phyloP scores from a whole-genome alignment of 2,797 vertebrate genomes.

The Rhinogobio ventralis region DNA sequence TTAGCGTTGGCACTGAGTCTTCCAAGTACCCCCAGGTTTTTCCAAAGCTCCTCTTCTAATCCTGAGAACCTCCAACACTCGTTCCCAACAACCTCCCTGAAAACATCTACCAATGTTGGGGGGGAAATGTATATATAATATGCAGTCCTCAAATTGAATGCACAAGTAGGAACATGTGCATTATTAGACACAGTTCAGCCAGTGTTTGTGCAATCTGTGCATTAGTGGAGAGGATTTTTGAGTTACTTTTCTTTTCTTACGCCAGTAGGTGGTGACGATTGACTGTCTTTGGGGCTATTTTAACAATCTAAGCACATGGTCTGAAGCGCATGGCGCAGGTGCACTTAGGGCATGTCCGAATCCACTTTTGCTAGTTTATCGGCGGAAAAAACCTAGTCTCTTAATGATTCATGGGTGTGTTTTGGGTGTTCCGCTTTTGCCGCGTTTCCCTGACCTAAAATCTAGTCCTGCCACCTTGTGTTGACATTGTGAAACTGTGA shows the following conservation, averaged over 20 bases:
- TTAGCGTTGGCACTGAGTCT: slow-evolving; percentile 30
- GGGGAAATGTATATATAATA: neutral
- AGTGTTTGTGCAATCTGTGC: neutral
- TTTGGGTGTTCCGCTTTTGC: no score
- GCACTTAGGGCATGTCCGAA: no score
- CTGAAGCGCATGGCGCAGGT: no score
- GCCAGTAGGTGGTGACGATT: neutral
- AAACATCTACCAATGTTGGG: neutral
- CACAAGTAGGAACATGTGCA: neutral
- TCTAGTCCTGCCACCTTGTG: no score
- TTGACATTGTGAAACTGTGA: no score
- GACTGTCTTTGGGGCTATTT: neutral
- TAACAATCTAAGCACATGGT: no score
- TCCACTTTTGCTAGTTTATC: no score
- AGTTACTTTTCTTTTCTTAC: neutral
- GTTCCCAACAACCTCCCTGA: neutral
- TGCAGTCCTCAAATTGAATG: neutral
- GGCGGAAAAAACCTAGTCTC: no score
- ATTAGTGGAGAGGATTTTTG: neutral
- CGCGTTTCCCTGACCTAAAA: no score
- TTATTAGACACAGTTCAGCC: neutral
- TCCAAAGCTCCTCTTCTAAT: slow-evolving; percentile 24
- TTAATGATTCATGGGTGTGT: no score
- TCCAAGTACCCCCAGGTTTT: slow-evolving; percentile 19
- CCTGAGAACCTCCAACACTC: slow-evolving; percentile 22